Base-by-base conservation (phyloP, 2,888 invertebrate species). In the Apodemia duryi region DNA sequence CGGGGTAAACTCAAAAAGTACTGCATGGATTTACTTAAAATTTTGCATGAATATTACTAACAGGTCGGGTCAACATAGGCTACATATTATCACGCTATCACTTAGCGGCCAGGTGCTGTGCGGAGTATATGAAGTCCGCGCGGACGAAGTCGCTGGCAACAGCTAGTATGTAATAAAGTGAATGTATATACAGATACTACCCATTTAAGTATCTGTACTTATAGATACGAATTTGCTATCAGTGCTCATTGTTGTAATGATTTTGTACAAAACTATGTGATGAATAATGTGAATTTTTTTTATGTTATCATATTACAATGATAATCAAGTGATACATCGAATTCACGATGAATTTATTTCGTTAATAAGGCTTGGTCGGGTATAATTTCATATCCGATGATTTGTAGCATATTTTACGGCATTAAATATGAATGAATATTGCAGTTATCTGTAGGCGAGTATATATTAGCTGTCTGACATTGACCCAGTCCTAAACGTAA, bases 391-490 rank as follows among this genome's bases (percentile, higher is more conserved):
- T 21, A 51, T 6, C 21, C 0, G 7, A 13, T 51, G 49, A 21
- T 51, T 46, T 46, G 13, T n/a, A 13, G 46, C 13, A 46, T 51
- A 51, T 51, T 21, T 51, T 21, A 51, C 49, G 21, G 21, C n/a
- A 51, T 51, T 51, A n/a, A 51, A 51, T 21, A 21, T 51, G 49
- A 51, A 51, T 51, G 21, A 21, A 51, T 51, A 51, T 51, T 51
- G 49, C 6, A 51, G 6, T 51, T 51, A 51, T 51, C n/a, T 51
- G 49, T 51, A 51, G 49, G 49, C 49, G 49, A 13, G 21, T 51
- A 51, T 21, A 21, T 21, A 51, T 51, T 51, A 51, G 49, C 2
- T 51, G 6, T 51, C 49, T 51, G 49, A 51, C 49, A 51, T 51
- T 49, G 49, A 49, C 49, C 49, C n/a, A 49, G 49, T 49, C 49